Evolutionary conservation across 2,113 vertebrate genomes (phyloP).

Genomic region (Synodontis membranacea): DNA sequence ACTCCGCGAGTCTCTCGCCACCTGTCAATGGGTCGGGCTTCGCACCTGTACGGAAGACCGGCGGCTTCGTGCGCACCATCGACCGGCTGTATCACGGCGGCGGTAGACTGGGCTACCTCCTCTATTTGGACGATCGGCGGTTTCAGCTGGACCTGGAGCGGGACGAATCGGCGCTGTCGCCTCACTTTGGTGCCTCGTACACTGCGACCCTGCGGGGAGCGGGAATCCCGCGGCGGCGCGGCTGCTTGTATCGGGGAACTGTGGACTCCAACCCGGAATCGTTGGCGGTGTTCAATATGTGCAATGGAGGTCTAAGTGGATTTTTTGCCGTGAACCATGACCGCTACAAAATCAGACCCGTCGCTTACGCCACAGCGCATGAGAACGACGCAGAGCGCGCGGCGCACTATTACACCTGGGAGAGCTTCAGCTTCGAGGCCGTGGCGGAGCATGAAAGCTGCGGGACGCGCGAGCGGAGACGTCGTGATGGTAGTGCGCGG

Average conservation of each 20-base stretch:
- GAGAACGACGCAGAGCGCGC: constrained; percentile 69
- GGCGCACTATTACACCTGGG: constrained; percentile 80
- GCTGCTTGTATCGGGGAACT: constrained; percentile 85
- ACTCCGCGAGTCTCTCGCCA: constrained; percentile 60
- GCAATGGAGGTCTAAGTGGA: constrained; percentile 84
- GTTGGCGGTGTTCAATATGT: constrained; percentile 85
- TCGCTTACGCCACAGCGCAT: constrained; percentile 65
- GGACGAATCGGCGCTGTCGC: constrained; percentile 74
- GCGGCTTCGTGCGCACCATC: constrained; percentile 80
- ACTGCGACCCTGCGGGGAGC: constrained; percentile 63
- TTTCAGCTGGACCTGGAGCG: constrained; percentile 90
- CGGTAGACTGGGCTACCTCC: constrained; percentile 86
- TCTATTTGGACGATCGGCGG: constrained; percentile 81
- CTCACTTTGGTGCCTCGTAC: constrained; percentile 65
- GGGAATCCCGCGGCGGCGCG: constrained; percentile 49
- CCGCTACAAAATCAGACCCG: constrained; percentile 83
- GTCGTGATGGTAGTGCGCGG: constrained; percentile 52
- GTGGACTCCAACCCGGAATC: constrained; percentile 87
- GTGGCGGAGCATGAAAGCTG: constrained; percentile 69
- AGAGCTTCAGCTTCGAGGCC: constrained; percentile 84
- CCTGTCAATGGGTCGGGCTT: constrained; percentile 66
- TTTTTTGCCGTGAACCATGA: constrained; percentile 85
- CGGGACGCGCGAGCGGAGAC: constrained; percentile 65
- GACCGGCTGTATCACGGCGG: constrained; percentile 87
- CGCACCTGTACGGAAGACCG: constrained; percentile 70